Evolutionary conservation across 2,888 invertebrate genomes (phyloP).

Genomic region (Orthosia gracilis): DNA sequence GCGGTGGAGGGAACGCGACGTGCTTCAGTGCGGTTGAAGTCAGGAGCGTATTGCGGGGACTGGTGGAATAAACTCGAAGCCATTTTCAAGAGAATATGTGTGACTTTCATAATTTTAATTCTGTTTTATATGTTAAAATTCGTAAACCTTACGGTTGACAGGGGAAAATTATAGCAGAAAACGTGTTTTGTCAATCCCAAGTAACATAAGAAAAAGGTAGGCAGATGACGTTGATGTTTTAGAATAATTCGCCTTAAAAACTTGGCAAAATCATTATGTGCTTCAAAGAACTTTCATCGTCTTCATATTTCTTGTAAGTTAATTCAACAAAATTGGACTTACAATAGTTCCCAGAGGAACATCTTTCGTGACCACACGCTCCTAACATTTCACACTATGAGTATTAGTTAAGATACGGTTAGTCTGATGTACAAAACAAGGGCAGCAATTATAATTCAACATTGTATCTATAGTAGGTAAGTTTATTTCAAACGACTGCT

Average conservation of each 20-base stretch:
- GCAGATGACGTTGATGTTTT: neutral
- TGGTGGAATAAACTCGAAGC: neutral
- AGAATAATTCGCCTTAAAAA: neutral
- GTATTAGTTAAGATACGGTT: neutral
- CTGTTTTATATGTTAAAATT: neutral
- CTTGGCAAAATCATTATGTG: neutral
- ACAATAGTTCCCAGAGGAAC: neutral
- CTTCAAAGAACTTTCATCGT: neutral
- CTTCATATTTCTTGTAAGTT: neutral
- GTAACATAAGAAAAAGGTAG: neutral
- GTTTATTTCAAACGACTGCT: neutral
- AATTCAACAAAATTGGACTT: neutral
- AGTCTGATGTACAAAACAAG: neutral
- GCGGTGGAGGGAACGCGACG: conserved; percentile 72
- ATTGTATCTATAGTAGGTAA: neutral
- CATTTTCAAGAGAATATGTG: conserved; percentile 9
- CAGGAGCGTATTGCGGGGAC: conserved; percentile 24
- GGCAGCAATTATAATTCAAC: neutral
- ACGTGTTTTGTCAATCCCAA: neutral
- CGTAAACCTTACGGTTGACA: neutral
- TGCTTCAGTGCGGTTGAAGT: conserved; percentile 45
- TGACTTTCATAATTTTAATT: neutral
- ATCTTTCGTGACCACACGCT: neutral
- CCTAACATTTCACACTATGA: neutral
- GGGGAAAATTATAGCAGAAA: neutral